phyloP scores from a whole-genome alignment of 2,113 vertebrate genomes.

The Lepus americanus region DNA sequence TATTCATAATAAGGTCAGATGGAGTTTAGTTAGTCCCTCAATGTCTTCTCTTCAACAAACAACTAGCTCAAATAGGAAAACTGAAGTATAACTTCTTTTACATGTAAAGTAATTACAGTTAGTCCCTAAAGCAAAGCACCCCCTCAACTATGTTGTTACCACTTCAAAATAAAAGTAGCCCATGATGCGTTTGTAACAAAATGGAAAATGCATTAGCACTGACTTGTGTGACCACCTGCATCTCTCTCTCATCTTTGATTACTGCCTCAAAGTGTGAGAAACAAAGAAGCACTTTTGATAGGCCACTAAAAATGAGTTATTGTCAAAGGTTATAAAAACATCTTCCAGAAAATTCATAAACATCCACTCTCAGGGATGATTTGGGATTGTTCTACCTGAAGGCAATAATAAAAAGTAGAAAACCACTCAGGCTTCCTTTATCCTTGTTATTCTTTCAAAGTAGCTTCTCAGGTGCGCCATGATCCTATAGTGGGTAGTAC shows the following conservation, averaged over 20 bases:
- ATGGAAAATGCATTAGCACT: slow-evolving; percentile 9
- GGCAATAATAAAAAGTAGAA: neutral
- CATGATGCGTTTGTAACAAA: neutral
- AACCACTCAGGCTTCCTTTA: neutral
- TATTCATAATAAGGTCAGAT: slow-evolving; percentile 66
- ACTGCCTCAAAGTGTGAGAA: neutral
- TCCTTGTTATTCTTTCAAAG: slow-evolving; percentile 15
- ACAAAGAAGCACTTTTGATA: neutral
- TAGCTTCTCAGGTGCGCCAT: neutral
- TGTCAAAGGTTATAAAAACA: slow-evolving; percentile 35
- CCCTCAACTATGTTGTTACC: slow-evolving; percentile 1
- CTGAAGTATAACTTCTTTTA: slow-evolving; percentile 53
- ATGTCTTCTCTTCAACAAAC: slow-evolving; percentile 62
- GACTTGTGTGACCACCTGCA: neutral
- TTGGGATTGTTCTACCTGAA: neutral
- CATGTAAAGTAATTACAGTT: slow-evolving; percentile 44
- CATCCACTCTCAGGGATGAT: neutral
- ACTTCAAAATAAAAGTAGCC: slow-evolving; percentile 9
- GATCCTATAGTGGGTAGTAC: no score
- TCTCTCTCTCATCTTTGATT: neutral
- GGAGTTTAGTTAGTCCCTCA: slow-evolving; percentile 53
- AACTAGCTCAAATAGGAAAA: slow-evolving; percentile 54
- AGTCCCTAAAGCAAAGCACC: slow-evolving; percentile 16
- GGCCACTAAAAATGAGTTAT: slow-evolving; percentile 34
- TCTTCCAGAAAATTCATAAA: slow-evolving; percentile 25